Percentiles rank a stretch among this genome's conserved stretches.
Conservation (phyloP, 2,113 vertebrate species). For the Leptosomus discolor region DNA sequence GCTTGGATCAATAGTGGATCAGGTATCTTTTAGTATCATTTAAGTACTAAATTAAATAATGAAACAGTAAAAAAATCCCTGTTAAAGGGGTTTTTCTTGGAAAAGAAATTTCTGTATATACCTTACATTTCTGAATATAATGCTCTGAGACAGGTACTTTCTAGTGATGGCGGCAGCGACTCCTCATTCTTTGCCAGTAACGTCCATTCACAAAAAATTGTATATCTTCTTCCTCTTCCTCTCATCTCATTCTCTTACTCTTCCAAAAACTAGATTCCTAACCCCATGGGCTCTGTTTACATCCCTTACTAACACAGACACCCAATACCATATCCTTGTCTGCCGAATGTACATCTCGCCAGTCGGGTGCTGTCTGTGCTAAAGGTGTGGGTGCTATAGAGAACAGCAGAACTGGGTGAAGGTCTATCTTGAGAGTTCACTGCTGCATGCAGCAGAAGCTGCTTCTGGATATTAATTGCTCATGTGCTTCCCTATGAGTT, state of each 20-base stretch:
- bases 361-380: background rate
- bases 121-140: background rate
- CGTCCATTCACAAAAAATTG: background rate
- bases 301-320: background rate
- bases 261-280: background rate
- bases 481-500: background rate
- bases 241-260: background rate
- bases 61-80: background rate
- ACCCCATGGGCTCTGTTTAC: background rate
- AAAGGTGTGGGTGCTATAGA: background rate
- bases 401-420: background rate
- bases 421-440: background rate
- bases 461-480: background rate
- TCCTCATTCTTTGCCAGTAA: background rate
- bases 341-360: background rate
- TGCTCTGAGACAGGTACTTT: background rate
- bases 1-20: background rate
- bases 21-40: background rate
- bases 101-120: background rate
- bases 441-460: background rate
- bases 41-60: background rate
- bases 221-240: background rate
- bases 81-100: background rate
- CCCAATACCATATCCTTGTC: fast-evolving
- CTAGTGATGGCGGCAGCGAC: background rate